Evolutionary conservation across 2,797 vertebrate genomes (phyloP).

Genomic region (Helicolenus hilgendorfi): DNA sequence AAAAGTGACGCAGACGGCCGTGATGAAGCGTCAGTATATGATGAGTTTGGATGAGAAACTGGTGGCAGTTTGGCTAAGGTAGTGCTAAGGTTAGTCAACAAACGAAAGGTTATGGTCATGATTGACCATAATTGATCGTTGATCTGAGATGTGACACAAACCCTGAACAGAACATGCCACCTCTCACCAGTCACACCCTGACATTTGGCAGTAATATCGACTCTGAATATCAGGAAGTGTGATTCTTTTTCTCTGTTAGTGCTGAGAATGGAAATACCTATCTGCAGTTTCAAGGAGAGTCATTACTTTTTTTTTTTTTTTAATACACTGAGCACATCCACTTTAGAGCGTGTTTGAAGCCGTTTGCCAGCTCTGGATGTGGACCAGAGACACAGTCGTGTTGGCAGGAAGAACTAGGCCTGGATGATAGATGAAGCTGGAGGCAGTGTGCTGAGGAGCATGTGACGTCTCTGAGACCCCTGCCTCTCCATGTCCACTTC

Average conservation of each 20-base stretch:
- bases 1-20: no score
- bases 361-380: constrained; percentile 59
- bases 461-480: constrained; percentile 62
- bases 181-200: neutral
- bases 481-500: constrained; percentile 64
- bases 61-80: no score
- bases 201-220: constrained; percentile 1
- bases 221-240: neutral
- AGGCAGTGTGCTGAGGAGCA: constrained; percentile 63
- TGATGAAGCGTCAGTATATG: no score
- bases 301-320: constrained; percentile 38
- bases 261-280: constrained; percentile 33
- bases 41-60: no score
- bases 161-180: neutral
- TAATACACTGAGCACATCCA: constrained; percentile 51
- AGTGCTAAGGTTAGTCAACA: no score
- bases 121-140: neutral
- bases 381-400: constrained; percentile 60
- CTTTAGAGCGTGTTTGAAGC: constrained; percentile 59
- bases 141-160: neutral
- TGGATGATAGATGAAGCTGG: constrained; percentile 78
- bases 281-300: constrained; percentile 49
- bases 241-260: neutral
- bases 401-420: constrained; percentile 64
- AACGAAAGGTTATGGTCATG: neutral